phyloP scores from a whole-genome alignment of 1,140 invertebrate genomes.

The Steinernema feltiae region DNA sequence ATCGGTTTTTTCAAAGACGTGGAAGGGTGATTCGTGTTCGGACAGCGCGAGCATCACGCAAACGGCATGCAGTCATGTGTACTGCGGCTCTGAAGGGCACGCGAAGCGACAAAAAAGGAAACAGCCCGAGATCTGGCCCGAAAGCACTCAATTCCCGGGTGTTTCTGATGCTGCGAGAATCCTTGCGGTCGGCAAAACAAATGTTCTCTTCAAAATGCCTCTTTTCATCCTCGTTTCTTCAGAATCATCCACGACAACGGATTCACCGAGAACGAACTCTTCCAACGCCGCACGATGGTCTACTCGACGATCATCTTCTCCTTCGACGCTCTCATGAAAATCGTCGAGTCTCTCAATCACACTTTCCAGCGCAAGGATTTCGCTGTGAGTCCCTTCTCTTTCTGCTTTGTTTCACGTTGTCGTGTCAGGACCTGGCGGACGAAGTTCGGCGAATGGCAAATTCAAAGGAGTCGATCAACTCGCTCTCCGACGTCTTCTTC shows the following conservation, averaged over 20 bases:
- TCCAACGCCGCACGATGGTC: background rate
- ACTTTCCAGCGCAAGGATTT: background rate
- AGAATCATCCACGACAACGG: slow-evolving; percentile 9
- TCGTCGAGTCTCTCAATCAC: background rate
- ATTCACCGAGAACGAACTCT: background rate
- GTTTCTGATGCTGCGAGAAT: no score
- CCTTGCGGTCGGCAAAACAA: no score
- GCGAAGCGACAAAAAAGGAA: no score
- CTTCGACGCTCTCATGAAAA: background rate
- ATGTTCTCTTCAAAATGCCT: background rate
- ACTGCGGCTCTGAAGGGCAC: no score
- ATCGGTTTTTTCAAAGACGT: no score
- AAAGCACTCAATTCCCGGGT: no score
- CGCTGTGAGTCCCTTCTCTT: background rate
- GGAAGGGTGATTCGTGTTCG: no score
- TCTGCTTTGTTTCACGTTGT: background rate
- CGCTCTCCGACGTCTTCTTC: background rate
- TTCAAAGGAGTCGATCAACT: background rate
- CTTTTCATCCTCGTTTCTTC: background rate
- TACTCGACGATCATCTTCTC: slow-evolving; percentile 1
- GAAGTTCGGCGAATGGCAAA: background rate
- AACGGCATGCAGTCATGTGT: no score
- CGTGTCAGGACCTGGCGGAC: background rate
- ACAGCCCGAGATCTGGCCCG: no score
- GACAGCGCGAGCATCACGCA: no score